phyloP scores from a whole-genome alignment of 2,888 invertebrate species.

The Trachelus iudaicus region DNA sequence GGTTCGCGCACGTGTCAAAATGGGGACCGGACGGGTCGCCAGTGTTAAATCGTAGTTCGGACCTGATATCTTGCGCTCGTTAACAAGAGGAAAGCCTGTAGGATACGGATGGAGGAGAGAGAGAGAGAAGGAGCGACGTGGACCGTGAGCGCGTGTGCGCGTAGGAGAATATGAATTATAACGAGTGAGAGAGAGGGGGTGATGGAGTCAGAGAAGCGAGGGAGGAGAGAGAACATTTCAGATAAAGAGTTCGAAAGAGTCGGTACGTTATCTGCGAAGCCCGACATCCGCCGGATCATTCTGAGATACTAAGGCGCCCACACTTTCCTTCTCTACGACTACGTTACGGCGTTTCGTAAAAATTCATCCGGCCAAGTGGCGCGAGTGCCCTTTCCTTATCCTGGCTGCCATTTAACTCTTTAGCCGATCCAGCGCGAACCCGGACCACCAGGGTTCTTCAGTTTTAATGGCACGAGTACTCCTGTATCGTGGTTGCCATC shows the following conservation, averaged over 20 bases:
- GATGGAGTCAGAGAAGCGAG: conserved; percentile 24
- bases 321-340: conserved; percentile 56
- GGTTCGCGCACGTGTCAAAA: not conserved
- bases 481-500: not conserved
- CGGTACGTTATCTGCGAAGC: conserved; percentile 55
- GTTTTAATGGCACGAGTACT: not conserved
- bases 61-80: conserved; percentile 32
- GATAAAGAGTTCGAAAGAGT: conserved; percentile 63
- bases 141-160: not conserved
- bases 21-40: not conserved
- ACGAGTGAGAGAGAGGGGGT: conserved; percentile 26
- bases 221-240: conserved; percentile 27
- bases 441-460: not conserved
- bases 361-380: not conserved
- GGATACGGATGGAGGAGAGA: conserved; percentile 15
- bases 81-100: conserved; percentile 38
- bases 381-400: not conserved
- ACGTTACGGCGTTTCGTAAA: conserved; percentile 23
- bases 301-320: conserved; percentile 60
- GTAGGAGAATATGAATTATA: not conserved
- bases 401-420: not conserved
- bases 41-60: conserved; percentile 21
- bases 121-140: conserved; percentile 31
- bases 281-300: conserved; percentile 66
- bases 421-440: not conserved